Conservation (phyloP, 2,888 invertebrate species). For the Drosophila colorata region DNA sequence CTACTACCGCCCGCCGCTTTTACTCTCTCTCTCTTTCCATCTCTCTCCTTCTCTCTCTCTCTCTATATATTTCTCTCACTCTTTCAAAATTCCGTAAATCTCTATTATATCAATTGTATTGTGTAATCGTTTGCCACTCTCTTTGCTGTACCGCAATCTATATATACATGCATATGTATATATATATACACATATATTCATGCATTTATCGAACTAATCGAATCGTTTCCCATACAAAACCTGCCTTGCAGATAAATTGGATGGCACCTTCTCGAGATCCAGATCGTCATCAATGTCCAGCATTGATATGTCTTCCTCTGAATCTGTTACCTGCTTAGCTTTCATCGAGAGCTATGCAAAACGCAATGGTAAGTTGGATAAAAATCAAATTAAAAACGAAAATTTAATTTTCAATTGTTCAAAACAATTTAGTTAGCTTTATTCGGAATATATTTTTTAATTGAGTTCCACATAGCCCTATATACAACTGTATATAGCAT, state of each 20-base stretch:
- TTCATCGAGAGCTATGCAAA: conserved; percentile 98
- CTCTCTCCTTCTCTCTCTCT: conserved; percentile 40
- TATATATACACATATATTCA: too few relatives aligned
- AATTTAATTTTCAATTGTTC: background rate
- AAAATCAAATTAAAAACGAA: background rate
- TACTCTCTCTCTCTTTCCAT: conserved; percentile 62
- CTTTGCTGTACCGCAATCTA: conserved; percentile 52
- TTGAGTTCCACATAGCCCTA: too few relatives aligned
- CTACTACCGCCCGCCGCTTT: conserved; percentile 80
- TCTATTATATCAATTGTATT: conserved; percentile 51
- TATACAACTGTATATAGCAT: conserved; percentile 10
- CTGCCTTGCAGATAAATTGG: conserved; percentile 96
- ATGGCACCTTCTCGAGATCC: conserved; percentile 98
- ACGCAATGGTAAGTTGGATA: conserved; percentile 91
- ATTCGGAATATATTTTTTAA: too few relatives aligned
- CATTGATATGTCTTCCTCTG: conserved; percentile 97
- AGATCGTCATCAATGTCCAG: conserved; percentile 99
- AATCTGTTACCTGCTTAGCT: conserved; percentile 97
- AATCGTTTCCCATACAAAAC: conserved; percentile 83
- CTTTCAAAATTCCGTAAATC: conserved; percentile 32
- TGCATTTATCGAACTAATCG: conserved; percentile 22
- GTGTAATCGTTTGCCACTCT: conserved; percentile 58
- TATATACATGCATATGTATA: conserved; percentile 4
- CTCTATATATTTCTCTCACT: conserved; percentile 40
- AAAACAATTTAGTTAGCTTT: too few relatives aligned